Evolutionary conservation across 2,113 vertebrate genomes (phyloP), one percentile per base, ranked within the genome.

Genomic region (Dipodomys stephensi): DNA sequence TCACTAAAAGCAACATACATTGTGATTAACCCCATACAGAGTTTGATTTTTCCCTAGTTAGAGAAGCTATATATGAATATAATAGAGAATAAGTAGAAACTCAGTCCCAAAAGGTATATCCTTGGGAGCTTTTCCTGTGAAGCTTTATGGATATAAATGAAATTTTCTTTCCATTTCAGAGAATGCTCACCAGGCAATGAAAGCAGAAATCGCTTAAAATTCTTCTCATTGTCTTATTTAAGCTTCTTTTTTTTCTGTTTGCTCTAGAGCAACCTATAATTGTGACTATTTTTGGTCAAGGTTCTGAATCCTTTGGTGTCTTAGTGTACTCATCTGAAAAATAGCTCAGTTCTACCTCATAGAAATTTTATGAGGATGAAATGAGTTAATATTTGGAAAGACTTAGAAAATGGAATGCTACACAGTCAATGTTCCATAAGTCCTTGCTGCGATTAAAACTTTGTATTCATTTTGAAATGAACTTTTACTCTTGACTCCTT

Each of bases 361-460:
- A 25, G 7, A 74, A 76, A 16, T 64, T 84, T 86, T 88, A 73
- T 64, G 12, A 91, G 20, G 32, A 81, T 35, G 71, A 46, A 88
- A 79, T 83, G n/a, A 84, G 19, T 88, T 93, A 84, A 25, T 93
- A 67, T 77, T 85, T 94, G 30, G 30, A 90, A 94, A 85, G 20
- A 83, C 1, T 20, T 68, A 88, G 15, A 57, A 12, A 64, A 57
- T 44, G 78, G 13, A 81, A 25, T 73, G 28, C 64, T 49, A 23
- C 20, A 20, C 78, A 22, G 0, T 83, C n/a, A 62, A 28, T 83
- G 20, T 87, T 85, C 28, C 22, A 15, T 73, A 80, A n/a, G 7
- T 44, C 20, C 25, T 93, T 94, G 39, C 4, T 67, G 11, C 53
- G 65, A 77, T 30, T 74, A 76, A 87, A 92, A 81, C 18, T 44